phyloP scores from a whole-genome alignment of 1,140 invertebrate species.

The Melanaphis sacchari region DNA sequence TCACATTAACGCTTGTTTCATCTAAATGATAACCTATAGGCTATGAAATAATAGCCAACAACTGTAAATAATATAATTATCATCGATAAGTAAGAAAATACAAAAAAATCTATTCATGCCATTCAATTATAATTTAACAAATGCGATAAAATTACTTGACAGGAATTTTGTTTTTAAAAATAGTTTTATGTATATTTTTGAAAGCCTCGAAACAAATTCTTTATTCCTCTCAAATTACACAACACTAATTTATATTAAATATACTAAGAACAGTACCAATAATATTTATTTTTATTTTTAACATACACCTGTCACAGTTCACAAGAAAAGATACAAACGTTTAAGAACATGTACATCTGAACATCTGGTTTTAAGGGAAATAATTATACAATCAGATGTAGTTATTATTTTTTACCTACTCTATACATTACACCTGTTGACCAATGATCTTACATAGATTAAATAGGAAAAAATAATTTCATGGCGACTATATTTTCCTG shows the following conservation, averaged over 20 bases:
- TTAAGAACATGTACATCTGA: background rate
- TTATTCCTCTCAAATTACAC: background rate
- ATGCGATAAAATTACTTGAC: background rate
- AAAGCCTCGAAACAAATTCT: background rate
- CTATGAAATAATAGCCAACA: background rate
- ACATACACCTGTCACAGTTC: slow-evolving; percentile 24
- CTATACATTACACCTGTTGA: slow-evolving; percentile 25
- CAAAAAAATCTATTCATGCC: background rate
- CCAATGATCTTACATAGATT: background rate
- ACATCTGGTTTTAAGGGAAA: slow-evolving; percentile 21
- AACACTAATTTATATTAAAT: background rate
- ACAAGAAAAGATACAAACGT: background rate
- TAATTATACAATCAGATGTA: background rate
- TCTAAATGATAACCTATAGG: background rate
- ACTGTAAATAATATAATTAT: background rate
- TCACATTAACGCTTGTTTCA: background rate
- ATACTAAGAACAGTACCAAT: background rate
- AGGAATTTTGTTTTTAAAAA: slow-evolving; percentile 25
- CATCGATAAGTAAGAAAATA: background rate
- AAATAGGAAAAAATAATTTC: background rate
- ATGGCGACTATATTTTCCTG: background rate
- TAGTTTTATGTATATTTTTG: background rate
- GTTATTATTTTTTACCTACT: background rate
- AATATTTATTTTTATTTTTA: slow-evolving; percentile 36
- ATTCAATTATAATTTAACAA: background rate